A percentile compares a stretch with the other conserved stretches of the same genome.
Conservation (phyloP, 92 coral and sea anemone genomes). For the Anthopleura xanthogrammica region DNA sequence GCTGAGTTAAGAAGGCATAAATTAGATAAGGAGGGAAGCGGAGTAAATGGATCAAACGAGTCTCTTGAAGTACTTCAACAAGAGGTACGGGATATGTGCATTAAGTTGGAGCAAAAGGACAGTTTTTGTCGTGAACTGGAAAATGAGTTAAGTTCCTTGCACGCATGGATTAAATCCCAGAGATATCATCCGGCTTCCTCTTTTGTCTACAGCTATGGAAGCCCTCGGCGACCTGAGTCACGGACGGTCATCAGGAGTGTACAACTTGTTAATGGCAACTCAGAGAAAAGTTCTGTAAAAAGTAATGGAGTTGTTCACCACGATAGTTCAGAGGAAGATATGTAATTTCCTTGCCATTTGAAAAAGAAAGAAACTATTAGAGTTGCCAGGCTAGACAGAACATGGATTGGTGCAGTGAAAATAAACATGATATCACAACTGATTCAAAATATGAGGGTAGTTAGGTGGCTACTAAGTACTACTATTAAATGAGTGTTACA, state of each 20-base stretch:
- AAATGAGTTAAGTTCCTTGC: constrained; percentile 73
- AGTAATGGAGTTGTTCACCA: constrained; percentile 46
- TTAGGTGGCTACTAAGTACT: not conserved
- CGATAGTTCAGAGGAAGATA: constrained; percentile 67
- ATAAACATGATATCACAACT: not conserved
- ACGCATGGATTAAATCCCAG: constrained; percentile 73
- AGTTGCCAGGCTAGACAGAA: not conserved
- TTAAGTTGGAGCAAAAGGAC: constrained; percentile 84
- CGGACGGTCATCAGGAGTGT: constrained; percentile 66
- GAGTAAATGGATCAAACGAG: constrained; percentile 66
- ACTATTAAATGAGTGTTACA: not conserved
- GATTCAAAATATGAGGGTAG: not conserved
- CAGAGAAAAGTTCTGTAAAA: constrained; percentile 27
- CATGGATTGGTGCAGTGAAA: not conserved
- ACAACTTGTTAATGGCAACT: constrained; percentile 66
- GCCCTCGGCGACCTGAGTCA: constrained; percentile 49
- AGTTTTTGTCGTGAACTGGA: constrained; percentile 79
- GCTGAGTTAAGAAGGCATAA: constrained; percentile 58
- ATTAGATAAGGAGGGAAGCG: constrained; percentile 64
- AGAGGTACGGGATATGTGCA: constrained; percentile 84
- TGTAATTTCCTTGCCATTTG: constrained; percentile 8
- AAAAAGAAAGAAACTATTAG: not conserved
- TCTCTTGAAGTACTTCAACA: constrained; percentile 78
- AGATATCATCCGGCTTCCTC: constrained; percentile 50
- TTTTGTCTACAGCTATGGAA: constrained; percentile 36